Percentiles rank a stretch among this genome's conserved stretches.
phyloP scores from a whole-genome alignment of 2,888 invertebrate genomes.

The Lithophane ornitopus region DNA sequence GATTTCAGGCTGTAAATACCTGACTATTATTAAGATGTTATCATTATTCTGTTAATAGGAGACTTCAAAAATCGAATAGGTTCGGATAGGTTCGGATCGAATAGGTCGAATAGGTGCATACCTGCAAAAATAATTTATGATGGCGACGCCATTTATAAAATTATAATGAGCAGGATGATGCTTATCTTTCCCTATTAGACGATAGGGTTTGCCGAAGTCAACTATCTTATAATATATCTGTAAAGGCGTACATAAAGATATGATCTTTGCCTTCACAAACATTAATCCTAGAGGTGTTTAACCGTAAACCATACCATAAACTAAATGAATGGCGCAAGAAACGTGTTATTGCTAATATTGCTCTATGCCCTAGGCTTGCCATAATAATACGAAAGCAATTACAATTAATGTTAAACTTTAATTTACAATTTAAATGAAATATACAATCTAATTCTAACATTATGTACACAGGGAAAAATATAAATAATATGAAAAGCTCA shows the following conservation, averaged over 20 bases:
- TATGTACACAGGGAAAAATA: no score
- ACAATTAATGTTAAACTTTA: no score
- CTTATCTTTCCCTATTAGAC: conserved; percentile 7
- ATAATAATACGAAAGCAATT: neutral
- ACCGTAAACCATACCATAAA: conserved; percentile 21
- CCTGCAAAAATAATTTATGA: neutral
- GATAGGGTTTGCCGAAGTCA: conserved; percentile 24
- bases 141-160: neutral
- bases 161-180: conserved; percentile 7
- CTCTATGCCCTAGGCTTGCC: neutral
- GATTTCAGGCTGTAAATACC: neutral
- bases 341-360: conserved; percentile 19
- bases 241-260: conserved; percentile 1
- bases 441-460: no score
- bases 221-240: neutral
- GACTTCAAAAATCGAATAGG: neutral
- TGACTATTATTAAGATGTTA: neutral
- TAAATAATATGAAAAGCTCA: no score
- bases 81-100: no score
- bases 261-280: conserved; percentile 26
- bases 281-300: conserved; percentile 7
- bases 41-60: neutral
- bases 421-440: no score
- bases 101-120: neutral
- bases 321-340: conserved; percentile 13